A percentile compares a stretch with the other conserved stretches of the same genome.
Evolutionary conservation across 2,113 vertebrate species (phyloP).

Genomic region (Sinocyclocheilus grahami): DNA sequence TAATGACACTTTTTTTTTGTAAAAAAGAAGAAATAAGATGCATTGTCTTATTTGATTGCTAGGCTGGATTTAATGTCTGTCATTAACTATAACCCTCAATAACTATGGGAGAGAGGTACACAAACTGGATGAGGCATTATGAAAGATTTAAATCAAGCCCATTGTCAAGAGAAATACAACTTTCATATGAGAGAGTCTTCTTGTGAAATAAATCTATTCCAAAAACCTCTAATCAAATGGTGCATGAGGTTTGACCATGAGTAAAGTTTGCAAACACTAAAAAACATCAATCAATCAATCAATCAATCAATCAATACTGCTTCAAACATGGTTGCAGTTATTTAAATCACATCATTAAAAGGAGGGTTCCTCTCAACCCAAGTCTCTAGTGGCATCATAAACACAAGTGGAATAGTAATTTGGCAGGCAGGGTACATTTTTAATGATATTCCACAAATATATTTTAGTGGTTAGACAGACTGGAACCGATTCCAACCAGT

Average conservation of each 20-base stretch:
- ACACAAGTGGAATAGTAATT: neutral
- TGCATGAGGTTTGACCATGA: neutral
- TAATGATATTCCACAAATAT: neutral
- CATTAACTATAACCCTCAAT: neutral
- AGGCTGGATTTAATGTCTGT: neutral
- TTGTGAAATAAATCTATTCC: neutral
- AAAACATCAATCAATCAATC: neutral
- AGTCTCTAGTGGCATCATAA: neutral
- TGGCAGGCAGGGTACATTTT: neutral
- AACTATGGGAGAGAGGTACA: neutral
- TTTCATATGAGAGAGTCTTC: neutral
- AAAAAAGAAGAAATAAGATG: neutral
- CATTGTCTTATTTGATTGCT: slow-evolving; percentile 11
- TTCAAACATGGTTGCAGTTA: neutral
- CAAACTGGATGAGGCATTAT: neutral
- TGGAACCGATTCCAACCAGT: neutral
- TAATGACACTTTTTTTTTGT: neutral
- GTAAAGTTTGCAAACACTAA: neutral
- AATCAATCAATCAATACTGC: too few species aligned
- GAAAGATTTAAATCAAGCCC: slow-evolving; percentile 5
- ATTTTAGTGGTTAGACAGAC: neutral
- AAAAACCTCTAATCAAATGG: neutral
- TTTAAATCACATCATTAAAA: neutral
- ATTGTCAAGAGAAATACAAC: slow-evolving; percentile 2
- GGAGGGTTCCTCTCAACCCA: neutral